These are phyloP conservation scores for Crossocerus cetratus DNA, from an alignment of 2,888 invertebrate species.

Conservation along the genomic window DNA sequence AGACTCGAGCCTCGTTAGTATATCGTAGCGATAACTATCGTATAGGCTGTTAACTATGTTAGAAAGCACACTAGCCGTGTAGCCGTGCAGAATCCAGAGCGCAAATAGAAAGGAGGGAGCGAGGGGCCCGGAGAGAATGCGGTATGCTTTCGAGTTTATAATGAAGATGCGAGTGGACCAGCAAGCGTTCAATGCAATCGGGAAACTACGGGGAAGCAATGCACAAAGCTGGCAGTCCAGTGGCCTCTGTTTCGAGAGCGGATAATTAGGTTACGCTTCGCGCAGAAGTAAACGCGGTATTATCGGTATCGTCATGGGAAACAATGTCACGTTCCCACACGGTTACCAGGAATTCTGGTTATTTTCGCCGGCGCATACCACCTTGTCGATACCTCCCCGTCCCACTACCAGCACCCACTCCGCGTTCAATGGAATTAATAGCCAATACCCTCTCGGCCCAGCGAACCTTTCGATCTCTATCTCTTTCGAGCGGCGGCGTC, in stretches of 20 bases:
- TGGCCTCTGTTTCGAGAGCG: constrained; percentile 51
- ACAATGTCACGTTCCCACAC: constrained; percentile 39
- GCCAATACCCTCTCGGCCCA: background rate
- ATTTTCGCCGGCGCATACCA: constrained; percentile 39
- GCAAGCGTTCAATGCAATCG: constrained; percentile 54
- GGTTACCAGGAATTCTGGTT: constrained; percentile 44
- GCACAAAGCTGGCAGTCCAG: constrained; percentile 29
- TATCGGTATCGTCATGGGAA: constrained; percentile 59
- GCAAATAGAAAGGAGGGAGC: constrained; percentile 3
- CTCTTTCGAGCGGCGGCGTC: too few species aligned
- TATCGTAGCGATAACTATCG: too few species aligned
- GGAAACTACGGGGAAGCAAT: constrained; percentile 51
- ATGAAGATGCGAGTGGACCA: constrained; percentile 61
- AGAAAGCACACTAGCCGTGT: too few species aligned
- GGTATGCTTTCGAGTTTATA: constrained; percentile 38
- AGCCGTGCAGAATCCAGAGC: background rate
- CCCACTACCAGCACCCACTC: background rate
- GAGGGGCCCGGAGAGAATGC: constrained; percentile 14
- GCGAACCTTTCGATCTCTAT: background rate
- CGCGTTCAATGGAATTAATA: background rate
- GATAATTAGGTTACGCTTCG: constrained; percentile 67
- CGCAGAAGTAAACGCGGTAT: constrained; percentile 45
- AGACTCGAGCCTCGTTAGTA: too few species aligned
- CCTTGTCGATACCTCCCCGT: background rate
- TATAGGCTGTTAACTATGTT: too few species aligned